A percentile compares a stretch with the other conserved stretches of the same genome.
Conservation (phyloP, 2,888 invertebrate species). For the Cephus rjabovi region DNA sequence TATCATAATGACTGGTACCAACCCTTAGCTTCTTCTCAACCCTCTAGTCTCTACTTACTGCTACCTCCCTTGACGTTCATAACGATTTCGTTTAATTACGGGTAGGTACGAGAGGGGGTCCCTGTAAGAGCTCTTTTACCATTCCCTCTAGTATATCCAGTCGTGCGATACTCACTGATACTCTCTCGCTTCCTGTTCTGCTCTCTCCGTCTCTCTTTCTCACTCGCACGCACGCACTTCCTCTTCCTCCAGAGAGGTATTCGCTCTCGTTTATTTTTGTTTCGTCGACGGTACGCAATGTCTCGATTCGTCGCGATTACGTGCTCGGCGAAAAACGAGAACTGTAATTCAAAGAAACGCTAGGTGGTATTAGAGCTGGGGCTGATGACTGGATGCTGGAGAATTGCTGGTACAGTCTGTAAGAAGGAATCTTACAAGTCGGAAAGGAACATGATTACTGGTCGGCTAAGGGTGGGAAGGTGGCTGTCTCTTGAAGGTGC, state of each 20-base stretch:
- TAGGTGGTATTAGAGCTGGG: background rate
- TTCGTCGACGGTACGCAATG: background rate
- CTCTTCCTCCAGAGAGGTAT: background rate
- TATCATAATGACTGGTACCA: conserved; percentile 29
- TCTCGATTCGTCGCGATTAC: background rate
- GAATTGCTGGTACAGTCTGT: background rate
- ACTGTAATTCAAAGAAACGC: background rate
- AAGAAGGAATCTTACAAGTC: background rate
- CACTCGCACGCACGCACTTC: background rate
- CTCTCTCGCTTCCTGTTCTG: conserved; percentile 4
- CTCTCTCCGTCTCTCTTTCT: background rate
- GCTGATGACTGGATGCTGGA: background rate
- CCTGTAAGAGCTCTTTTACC: background rate
- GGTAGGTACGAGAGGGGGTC: conserved; percentile 13
- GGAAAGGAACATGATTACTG: background rate
- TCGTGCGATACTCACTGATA: conserved; percentile 5
- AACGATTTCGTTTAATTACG: conserved; percentile 33
- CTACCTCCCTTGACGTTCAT: conserved; percentile 24
- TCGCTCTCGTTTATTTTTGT: background rate
- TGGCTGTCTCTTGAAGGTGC: background rate
- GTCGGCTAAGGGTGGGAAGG: background rate
- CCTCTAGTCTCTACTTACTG: background rate
- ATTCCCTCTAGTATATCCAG: background rate
- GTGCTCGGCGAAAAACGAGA: background rate
- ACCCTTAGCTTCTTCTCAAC: conserved; percentile 7